Conservation (phyloP, 2,797 vertebrate genomes). For the Pagetopsis macropterus region DNA sequence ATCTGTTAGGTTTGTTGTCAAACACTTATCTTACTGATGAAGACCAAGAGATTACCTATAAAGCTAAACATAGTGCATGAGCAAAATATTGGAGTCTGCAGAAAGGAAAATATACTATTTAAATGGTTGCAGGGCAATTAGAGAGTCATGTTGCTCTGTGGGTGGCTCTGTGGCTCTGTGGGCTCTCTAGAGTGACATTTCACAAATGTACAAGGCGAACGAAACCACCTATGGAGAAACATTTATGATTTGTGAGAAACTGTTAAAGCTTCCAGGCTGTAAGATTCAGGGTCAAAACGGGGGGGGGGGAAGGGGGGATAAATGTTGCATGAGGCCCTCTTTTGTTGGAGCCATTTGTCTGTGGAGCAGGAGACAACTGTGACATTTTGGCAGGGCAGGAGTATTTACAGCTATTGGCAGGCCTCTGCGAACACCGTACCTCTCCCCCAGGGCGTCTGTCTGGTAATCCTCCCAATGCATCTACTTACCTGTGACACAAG, state of each 20-base stretch:
- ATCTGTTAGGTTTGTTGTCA: too few relatives aligned
- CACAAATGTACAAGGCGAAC: too few relatives aligned
- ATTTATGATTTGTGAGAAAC: slow-evolving; percentile 26
- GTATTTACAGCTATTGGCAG: slow-evolving; percentile 77
- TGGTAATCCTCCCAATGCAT: slow-evolving; percentile 72
- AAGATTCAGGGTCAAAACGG: slow-evolving; percentile 21
- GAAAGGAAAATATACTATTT: background rate
- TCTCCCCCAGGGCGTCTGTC: slow-evolving; percentile 51
- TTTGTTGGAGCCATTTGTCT: slow-evolving; percentile 71
- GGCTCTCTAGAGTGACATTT: background rate
- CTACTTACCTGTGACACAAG: slow-evolving; percentile 72
- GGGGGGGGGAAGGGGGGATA: slow-evolving; percentile 23
- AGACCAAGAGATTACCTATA: background rate
- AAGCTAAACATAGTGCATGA: background rate
- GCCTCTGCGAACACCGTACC: slow-evolving; percentile 52
- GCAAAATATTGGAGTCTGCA: background rate
- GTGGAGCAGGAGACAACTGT: slow-evolving; percentile 69
- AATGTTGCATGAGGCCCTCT: slow-evolving; percentile 60
- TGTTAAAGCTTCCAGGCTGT: slow-evolving; percentile 25
- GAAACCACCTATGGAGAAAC: background rate
- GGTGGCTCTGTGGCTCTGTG: background rate
- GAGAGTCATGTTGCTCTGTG: background rate
- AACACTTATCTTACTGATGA: background rate
- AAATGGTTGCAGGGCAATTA: background rate
- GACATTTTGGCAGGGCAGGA: slow-evolving; percentile 71